Evolutionary conservation across 2,113 vertebrate genomes (phyloP).

Genomic region (Clarias gariepinus): DNA sequence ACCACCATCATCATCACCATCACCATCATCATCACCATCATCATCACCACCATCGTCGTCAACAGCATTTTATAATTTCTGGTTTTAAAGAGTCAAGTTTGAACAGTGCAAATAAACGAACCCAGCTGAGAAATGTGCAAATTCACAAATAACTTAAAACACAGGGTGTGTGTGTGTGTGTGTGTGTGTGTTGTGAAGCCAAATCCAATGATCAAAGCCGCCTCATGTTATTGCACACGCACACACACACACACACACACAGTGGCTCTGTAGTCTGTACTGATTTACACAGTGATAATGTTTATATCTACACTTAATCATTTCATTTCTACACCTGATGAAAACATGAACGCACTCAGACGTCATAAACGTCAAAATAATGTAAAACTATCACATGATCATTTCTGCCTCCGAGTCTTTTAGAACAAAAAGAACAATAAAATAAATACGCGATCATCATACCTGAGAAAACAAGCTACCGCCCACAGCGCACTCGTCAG

Average conservation of each 20-base stretch:
- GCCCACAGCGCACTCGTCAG: neutral
- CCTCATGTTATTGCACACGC: neutral
- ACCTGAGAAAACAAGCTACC: neutral
- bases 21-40: too few relatives aligned
- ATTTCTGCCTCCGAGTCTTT: neutral
- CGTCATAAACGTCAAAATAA: neutral
- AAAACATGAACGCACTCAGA: neutral
- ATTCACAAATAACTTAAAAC: neutral
- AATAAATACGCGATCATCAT: neutral
- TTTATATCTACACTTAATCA: neutral
- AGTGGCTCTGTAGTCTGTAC: neutral
- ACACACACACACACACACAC: neutral
- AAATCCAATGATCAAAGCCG: neutral
- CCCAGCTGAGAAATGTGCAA: conserved; percentile 4
- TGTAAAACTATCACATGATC: neutral
- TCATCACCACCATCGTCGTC: neutral
- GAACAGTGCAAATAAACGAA: conserved; percentile 42
- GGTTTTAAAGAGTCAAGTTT: conserved; percentile 41
- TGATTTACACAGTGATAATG: neutral
- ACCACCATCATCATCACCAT: too few relatives aligned
- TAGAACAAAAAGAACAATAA: neutral
- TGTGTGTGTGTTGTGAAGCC: conserved; percentile 1
- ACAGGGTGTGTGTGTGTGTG: neutral
- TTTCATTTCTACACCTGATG: neutral
- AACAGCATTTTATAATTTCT: neutral